Percentiles rank a stretch among this genome's conserved stretches.
Evolutionary conservation across 2,113 vertebrate species (phyloP).

Genomic region (Pteropus alecto): DNA sequence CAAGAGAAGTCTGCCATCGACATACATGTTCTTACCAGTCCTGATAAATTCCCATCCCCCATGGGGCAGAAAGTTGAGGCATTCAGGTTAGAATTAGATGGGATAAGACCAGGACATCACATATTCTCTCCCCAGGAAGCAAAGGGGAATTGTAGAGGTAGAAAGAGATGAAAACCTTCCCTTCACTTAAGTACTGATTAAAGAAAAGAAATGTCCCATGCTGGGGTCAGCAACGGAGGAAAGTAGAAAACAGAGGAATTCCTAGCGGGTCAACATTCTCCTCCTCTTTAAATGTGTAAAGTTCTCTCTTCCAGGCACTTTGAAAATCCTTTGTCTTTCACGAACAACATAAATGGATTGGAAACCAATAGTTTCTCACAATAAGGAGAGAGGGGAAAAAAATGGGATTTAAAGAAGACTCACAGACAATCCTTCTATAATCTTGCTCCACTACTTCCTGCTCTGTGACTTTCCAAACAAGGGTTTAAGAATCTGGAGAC

Average conservation of each 20-base stretch:
- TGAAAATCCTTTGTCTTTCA: not conserved
- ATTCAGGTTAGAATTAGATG: not conserved
- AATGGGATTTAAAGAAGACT: not conserved
- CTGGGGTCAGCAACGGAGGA: accelerated
- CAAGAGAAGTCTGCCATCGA: not conserved
- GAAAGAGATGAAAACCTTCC: not conserved
- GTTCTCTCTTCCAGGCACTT: not conserved
- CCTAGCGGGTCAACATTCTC: not conserved
- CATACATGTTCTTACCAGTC: not conserved
- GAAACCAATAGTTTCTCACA: conserved; percentile 33
- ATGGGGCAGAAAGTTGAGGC: no score
- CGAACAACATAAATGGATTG: conserved; percentile 23
- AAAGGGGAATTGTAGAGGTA: not conserved
- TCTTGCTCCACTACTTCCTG: not conserved
- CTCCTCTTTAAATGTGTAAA: not conserved
- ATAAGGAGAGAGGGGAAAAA: not conserved
- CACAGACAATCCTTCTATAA: not conserved
- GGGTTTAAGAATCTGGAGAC: conserved; percentile 1
- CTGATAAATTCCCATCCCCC: not conserved
- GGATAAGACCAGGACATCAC: not conserved
- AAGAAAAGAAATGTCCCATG: not conserved
- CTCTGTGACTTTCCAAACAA: conserved; percentile 12
- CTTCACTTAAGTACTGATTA: accelerated
- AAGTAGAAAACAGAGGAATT: not conserved
- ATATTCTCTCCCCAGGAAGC: not conserved